Evolutionary conservation across 1,140 invertebrate species (phyloP), one percentile per base, ranked within the genome.

Genomic region (Euglossa dilemma): DNA sequence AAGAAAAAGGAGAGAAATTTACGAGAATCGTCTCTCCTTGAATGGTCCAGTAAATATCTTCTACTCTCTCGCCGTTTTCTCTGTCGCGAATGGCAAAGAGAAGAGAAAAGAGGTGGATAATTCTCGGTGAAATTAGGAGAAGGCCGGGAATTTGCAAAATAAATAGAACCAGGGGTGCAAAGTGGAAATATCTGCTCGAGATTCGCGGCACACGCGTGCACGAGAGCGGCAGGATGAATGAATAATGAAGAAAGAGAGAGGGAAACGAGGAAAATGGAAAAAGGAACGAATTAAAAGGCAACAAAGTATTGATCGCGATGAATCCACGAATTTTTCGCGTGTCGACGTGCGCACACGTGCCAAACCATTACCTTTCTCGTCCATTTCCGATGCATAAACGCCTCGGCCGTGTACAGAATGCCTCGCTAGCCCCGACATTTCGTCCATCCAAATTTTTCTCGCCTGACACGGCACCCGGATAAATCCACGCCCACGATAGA

Each of bases 251-350:
- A 36, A 4, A 36, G 36, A 36, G 36, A 36, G 36, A 36, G 36
- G 36, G 4, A 59, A 3, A 6, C 43, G 23, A 25, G 45, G 25
- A 50, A 18, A 47, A 67, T 9, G 45, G 50, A 69, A 69, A 69
- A 47, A 69, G 20, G 7, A 25, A 16, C 23, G 45, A 50, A 69
- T 69, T 69, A 69, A 69, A 50, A 47, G 45, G 45, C 8, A 50
- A 18, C 66, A 50, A 69, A 50, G 43, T 69, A 69, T 69, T 18
- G 66, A 69, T 69, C 66, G 14, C 16, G 23, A 47, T 45, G 66
- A 69, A 50, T 50, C 7, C 45, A 25, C 45, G 14, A 47, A 69
- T 47, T 67, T 61, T 67, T 69, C 47, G 8, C 23, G 45, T 2
- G 36, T 67, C 23, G 0, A 66, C 36, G 2, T 45, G 3, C 18